Percentiles rank a stretch among this genome's conserved stretches.
These are phyloP conservation scores for Crotalus viridis DNA, from an alignment of 2,113 vertebrate genomes.

Conservation along the genomic window DNA sequence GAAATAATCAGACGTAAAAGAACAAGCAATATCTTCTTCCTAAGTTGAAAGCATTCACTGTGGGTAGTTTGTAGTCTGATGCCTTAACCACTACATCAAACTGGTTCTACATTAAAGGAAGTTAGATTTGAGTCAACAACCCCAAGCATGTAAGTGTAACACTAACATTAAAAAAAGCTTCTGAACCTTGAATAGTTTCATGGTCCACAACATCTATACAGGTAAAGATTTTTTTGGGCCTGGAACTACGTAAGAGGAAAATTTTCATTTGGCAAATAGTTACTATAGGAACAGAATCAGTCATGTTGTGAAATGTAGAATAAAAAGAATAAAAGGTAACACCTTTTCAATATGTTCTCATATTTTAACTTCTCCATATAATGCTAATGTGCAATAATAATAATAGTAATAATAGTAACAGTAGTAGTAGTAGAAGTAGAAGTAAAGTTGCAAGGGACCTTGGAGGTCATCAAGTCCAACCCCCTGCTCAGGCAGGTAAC, in stretches of 20 bases:
- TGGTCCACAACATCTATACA: background rate
- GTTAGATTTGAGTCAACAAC: background rate
- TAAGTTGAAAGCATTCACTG: background rate
- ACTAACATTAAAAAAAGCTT: background rate
- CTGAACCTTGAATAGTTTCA: background rate
- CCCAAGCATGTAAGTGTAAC: background rate
- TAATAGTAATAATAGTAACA: no score
- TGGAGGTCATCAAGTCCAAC: no score
- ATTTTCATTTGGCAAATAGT: background rate
- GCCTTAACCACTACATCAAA: background rate
- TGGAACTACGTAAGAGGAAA: background rate
- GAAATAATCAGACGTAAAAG: background rate
- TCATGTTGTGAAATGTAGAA: background rate
- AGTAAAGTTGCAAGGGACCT: no score
- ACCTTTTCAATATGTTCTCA: background rate
- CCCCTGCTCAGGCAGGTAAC: background rate
- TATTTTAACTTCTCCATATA: background rate
- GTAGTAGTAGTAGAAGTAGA: no score
- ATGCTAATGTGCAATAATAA: background rate
- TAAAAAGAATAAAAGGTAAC: background rate
- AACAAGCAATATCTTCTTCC: background rate
- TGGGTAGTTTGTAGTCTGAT: background rate
- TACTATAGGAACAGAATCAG: background rate
- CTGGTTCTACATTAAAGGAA: background rate
- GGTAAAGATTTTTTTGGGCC: background rate